Evolutionary conservation across 1,140 invertebrate species (phyloP), one percentile per base, ranked within the genome.

Genomic region (Drosophila kohkoa): DNA sequence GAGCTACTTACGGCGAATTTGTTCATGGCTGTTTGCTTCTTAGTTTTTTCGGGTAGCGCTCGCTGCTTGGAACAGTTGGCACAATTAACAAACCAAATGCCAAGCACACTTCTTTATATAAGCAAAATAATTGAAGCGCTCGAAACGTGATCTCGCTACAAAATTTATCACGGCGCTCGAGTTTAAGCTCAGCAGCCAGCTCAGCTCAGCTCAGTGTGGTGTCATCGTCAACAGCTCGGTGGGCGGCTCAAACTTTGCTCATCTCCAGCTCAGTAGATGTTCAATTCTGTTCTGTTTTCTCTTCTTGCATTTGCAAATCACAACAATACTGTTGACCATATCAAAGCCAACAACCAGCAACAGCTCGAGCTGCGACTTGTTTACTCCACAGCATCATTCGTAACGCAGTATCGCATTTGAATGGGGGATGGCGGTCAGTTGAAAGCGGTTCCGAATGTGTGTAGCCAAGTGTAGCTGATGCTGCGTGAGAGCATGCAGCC

Each of bases 31-130:
- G 63, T 63, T 43, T 41, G 63, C 58, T 45, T 38, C 81, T 80
- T 75, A 25, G 66, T 65, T 73, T 66, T 62, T 77, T 73, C 38
- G 59, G 57, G 57, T 45, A 71, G 77, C 75, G 70, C 75, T 80
- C 41, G 75, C 69, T 82, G 80, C 76, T 88, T 77, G 85, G 48
- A 71, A 82, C 83, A 88, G 85, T 88, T 87, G 80, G 83, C 83
- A 88, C 83, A 88, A 87, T 87, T 89, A 89, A 89, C 85, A 89
- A 85, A 81, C 80, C 77, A 85, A 81, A 72, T 74, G 85, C 75
- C 69, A 79, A 81, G 85, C 85, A 89, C 81, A 85, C 81, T 89
- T 89, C 85, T 89, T 88, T 89, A 79, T 89, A 89, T 89, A 89
- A 85, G 85, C 85, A 85, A 89, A 78, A 74, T 68, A 73, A 85